phyloP scores from a whole-genome alignment of 2,888 invertebrate species.

The Deilephila porcellus region DNA sequence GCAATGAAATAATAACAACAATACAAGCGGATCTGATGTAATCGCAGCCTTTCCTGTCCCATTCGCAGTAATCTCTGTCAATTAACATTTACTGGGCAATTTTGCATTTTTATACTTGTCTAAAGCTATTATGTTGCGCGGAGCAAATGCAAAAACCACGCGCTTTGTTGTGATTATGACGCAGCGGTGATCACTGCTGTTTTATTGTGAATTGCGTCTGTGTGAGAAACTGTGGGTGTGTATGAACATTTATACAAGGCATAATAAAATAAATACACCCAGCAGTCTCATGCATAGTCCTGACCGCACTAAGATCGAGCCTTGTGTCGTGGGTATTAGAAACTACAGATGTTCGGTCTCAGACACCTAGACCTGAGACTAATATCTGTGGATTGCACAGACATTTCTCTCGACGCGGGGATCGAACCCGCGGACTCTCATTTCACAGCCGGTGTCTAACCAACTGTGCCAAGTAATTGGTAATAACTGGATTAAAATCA shows the following conservation, averaged over 20 bases:
- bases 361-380: no score
- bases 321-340: no score
- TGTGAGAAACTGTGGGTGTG: neutral
- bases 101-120: slow-evolving; percentile 25
- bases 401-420: no score
- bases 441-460: no score
- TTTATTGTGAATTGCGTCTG: neutral
- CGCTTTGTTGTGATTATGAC: slow-evolving; percentile 6
- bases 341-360: no score
- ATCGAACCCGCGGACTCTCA: no score
- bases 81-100: slow-evolving; percentile 48
- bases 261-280: neutral
- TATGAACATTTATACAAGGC: neutral
- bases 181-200: neutral
- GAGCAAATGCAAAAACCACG: slow-evolving; percentile 28
- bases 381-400: no score
- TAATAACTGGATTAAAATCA: no score
- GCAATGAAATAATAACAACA: neutral
- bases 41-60: slow-evolving; percentile 74
- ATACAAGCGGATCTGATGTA: slow-evolving; percentile 47
- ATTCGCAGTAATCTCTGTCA: slow-evolving; percentile 58
- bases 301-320: no score
- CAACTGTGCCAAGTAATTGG: no score
- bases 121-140: slow-evolving; percentile 22
- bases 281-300: no score